phyloP scores from a whole-genome alignment of 2,113 vertebrate species.

The Pelvicachromis taeniatus region DNA sequence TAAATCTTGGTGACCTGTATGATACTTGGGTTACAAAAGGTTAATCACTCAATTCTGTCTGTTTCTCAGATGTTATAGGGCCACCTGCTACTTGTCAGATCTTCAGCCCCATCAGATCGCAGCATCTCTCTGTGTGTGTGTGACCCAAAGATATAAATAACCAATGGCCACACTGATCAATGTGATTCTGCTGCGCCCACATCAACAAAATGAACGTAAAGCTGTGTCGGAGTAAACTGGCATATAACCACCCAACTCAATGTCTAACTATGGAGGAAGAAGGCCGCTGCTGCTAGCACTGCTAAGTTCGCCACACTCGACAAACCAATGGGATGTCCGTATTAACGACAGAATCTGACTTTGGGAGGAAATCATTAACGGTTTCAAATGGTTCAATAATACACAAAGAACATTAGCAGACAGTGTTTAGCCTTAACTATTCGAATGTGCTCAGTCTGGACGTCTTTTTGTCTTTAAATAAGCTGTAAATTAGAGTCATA shows the following conservation, averaged over 20 bases:
- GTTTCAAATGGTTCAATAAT: neutral
- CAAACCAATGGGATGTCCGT: neutral
- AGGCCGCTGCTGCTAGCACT: neutral
- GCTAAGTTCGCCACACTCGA: neutral
- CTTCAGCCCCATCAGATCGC: neutral
- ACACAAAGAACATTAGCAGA: neutral
- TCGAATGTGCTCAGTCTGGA: neutral
- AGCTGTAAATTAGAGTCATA: neutral
- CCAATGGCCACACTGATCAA: neutral
- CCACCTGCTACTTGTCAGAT: neutral
- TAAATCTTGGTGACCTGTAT: neutral
- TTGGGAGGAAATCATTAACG: neutral
- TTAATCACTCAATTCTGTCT: neutral
- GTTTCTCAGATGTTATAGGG: neutral
- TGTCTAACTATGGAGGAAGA: neutral
- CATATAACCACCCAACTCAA: neutral
- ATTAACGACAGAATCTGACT: neutral
- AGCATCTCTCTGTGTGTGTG: neutral
- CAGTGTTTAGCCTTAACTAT: neutral
- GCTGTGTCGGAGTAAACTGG: neutral
- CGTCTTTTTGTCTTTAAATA: neutral
- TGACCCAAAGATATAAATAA: neutral
- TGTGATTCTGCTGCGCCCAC: neutral
- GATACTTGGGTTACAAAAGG: neutral
- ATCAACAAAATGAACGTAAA: neutral